These are phyloP conservation scores for Cladopsammia gracilis DNA, from an alignment of 64 coral and sea anemone genomes.

Conservation along the genomic window DNA sequence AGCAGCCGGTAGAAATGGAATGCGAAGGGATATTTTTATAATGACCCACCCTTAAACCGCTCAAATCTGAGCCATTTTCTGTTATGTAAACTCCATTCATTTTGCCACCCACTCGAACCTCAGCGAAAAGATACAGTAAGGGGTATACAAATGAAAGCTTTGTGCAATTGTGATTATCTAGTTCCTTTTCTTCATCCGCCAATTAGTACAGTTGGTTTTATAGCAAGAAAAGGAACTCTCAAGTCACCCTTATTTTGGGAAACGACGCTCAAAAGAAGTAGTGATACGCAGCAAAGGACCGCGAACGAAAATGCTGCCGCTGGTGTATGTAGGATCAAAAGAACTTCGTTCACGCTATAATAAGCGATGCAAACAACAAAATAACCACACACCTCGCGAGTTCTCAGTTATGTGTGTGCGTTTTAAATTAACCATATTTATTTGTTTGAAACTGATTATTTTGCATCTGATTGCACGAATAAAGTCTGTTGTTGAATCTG, in stretches of 20 bases:
- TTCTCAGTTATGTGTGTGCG: no score
- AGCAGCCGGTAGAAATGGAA: constrained; percentile 11
- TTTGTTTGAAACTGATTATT: not conserved
- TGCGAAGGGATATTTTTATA: not conserved
- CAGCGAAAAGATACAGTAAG: not conserved
- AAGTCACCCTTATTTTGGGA: not conserved
- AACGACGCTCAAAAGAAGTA: no score
- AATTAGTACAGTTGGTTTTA: not conserved
- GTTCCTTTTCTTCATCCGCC: not conserved
- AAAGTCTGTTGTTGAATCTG: not conserved
- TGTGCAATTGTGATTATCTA: not conserved
- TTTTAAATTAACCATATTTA: not conserved
- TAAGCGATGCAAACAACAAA: no score
- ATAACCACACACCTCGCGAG: no score
- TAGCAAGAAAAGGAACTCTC: not conserved
- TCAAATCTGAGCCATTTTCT: not conserved
- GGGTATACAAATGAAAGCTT: not conserved
- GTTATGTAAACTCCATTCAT: not conserved
- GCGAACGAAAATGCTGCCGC: no score
- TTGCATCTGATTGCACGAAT: not conserved
- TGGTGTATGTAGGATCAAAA: no score
- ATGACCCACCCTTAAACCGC: not conserved
- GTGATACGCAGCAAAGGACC: no score
- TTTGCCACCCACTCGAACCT: not conserved
- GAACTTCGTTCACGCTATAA: no score